Conservation (phyloP, 2,113 vertebrate genomes). For the Erythrolamprus reginae region DNA sequence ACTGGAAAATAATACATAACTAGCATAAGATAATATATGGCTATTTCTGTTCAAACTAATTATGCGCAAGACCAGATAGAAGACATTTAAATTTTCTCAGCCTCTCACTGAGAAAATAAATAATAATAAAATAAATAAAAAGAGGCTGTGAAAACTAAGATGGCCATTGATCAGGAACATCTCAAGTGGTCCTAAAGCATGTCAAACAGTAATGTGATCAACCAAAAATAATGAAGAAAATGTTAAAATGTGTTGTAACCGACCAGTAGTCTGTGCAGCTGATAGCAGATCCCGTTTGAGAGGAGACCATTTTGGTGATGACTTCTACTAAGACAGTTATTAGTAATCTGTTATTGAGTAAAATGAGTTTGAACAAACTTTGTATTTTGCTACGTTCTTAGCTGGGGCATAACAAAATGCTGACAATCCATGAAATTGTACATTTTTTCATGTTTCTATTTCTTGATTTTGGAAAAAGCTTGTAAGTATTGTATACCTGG, state of each 20-base stretch:
- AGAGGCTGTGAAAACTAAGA: background rate
- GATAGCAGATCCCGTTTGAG: too few relatives aligned
- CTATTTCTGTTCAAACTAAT: background rate
- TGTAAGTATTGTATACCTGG: background rate
- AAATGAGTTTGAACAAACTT: too few relatives aligned
- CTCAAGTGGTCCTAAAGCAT: background rate
- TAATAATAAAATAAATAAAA: background rate
- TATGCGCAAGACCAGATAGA: background rate
- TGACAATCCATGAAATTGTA: background rate
- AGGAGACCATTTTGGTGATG: too few relatives aligned
- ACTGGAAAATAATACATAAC: background rate
- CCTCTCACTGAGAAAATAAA: background rate
- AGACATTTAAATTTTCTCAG: background rate
- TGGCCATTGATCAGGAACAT: background rate
- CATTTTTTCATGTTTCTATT: background rate
- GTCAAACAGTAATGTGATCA: background rate
- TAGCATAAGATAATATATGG: background rate
- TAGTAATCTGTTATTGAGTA: too few relatives aligned
- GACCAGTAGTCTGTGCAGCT: too few relatives aligned
- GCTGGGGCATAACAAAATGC: too few relatives aligned
- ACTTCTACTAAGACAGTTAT: too few relatives aligned
- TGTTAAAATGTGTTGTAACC: too few relatives aligned
- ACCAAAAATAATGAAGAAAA: background rate
- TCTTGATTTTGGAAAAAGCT: background rate
- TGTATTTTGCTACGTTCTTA: too few relatives aligned